These are phyloP conservation scores for Erpetoichthys calabaricus DNA, from an alignment of 2,797 vertebrate genomes.

Conservation along the genomic window DNA sequence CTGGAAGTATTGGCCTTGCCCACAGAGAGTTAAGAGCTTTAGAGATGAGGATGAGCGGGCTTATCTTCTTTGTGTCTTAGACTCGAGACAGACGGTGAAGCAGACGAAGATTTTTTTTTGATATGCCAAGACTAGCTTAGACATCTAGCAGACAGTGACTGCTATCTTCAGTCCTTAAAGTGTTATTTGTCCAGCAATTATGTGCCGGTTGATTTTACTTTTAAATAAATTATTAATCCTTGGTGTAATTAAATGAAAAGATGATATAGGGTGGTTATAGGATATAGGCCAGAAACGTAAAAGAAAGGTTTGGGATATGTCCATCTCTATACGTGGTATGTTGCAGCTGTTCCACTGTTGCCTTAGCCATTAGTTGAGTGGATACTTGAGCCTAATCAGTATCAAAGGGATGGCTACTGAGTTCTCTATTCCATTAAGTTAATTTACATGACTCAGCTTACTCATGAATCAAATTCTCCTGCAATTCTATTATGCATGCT, in stretches of 20 bases:
- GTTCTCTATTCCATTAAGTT: conserved; percentile 62
- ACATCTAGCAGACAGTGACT: conserved; percentile 29
- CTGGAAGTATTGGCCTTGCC: conserved; percentile 34
- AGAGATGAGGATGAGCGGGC: conserved; percentile 44
- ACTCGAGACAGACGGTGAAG: conserved; percentile 37
- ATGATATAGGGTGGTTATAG: conserved; percentile 4
- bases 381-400: conserved; percentile 56
- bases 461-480: conserved; percentile 51
- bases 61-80: conserved; percentile 44
- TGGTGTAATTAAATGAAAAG: no score
- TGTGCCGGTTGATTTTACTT: not conserved
- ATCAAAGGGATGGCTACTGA: conserved; percentile 31
- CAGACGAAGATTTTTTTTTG: conserved; percentile 30
- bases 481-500: conserved; percentile 39
- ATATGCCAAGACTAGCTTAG: conserved; percentile 17
- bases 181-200: conserved; percentile 11
- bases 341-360: conserved; percentile 34
- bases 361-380: conserved; percentile 63
- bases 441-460: conserved; percentile 61
- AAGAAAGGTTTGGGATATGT: conserved; percentile 21
- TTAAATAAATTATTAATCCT: no score
- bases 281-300: conserved; percentile 12
- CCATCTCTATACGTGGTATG: conserved; percentile 29
- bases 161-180: conserved; percentile 17
- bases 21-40: conserved; percentile 53